A percentile compares a stretch with the other conserved stretches of the same genome.
These are phyloP conservation scores for Anguilla japonica DNA, from an alignment of 2,113 vertebrate species.

Conservation along the genomic window DNA sequence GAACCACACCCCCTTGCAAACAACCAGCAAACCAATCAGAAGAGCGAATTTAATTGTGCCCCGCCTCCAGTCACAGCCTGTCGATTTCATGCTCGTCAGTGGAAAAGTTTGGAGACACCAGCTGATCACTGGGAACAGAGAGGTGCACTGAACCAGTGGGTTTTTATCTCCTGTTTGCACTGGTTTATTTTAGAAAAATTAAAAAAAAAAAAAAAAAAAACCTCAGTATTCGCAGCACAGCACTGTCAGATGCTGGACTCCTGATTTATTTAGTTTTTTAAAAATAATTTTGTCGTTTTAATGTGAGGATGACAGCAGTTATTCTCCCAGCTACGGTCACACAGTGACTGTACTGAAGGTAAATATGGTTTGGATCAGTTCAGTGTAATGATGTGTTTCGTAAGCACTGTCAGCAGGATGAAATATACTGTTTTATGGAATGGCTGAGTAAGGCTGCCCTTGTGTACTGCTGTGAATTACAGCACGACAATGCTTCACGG, in stretches of 20 bases:
- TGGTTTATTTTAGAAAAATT: neutral
- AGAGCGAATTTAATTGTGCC: conserved; percentile 9
- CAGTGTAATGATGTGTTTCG: neutral
- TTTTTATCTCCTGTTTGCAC: neutral
- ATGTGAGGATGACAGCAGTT: neutral
- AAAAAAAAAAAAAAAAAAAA: no score
- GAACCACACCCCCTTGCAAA: neutral
- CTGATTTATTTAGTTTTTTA: neutral
- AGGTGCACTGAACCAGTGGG: neutral
- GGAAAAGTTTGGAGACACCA: neutral
- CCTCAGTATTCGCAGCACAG: neutral
- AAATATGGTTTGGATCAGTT: neutral
- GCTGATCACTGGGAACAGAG: neutral
- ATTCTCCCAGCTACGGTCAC: neutral
- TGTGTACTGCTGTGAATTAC: neutral
- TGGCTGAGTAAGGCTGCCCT: neutral
- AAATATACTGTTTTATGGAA: neutral
- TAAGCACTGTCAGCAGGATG: neutral
- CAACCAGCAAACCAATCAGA: conserved; percentile 22
- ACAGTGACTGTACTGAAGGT: neutral
- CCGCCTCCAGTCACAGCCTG: neutral
- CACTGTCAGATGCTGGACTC: neutral
- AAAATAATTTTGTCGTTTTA: neutral
- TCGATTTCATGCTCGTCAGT: neutral
- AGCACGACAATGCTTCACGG: neutral